These are phyloP conservation scores for Ectemnius continuus DNA, from an alignment of 2,888 invertebrate genomes.

Conservation along the genomic window DNA sequence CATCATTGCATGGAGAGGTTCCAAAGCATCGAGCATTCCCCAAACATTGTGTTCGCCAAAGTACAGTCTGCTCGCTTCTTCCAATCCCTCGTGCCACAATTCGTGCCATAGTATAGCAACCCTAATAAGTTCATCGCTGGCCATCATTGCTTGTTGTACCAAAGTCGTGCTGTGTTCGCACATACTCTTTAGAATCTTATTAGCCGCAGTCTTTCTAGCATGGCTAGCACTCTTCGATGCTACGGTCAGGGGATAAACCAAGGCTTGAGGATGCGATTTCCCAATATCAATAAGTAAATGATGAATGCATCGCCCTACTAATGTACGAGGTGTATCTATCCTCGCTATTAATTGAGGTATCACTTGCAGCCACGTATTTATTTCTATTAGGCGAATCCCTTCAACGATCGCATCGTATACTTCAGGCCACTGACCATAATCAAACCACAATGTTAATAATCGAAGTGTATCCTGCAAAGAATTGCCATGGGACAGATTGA, in stretches of 20 bases:
- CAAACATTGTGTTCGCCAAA: constrained; percentile 97
- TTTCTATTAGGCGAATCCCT: constrained; percentile 94
- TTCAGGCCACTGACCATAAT: constrained; percentile 95
- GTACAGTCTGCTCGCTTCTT: constrained; percentile 94
- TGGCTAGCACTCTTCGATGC: constrained; percentile 96
- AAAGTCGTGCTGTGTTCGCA: constrained; percentile 94
- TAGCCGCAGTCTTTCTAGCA: constrained; percentile 92
- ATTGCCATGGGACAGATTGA: constrained; percentile 93
- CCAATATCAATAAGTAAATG: constrained; percentile 97
- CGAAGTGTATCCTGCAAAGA: constrained; percentile 97
- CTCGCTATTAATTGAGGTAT: constrained; percentile 99
- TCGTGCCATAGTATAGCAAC: constrained; percentile 99
- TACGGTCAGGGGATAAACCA: constrained; percentile 98
- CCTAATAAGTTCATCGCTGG: constrained; percentile 96
- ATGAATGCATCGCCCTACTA: constrained; percentile 94
- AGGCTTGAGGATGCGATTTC: constrained; percentile 97
- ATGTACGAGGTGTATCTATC: constrained; percentile 94
- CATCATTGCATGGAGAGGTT: constrained; percentile 96
- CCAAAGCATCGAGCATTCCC: constrained; percentile 97
- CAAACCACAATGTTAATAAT: constrained; percentile 98
- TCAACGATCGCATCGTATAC: constrained; percentile 96
- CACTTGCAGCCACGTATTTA: constrained; percentile 99
- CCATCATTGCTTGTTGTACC: constrained; percentile 97
- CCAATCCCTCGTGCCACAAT: constrained; percentile 98
- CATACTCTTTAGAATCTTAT: constrained; percentile 96